Percentiles rank a stretch among this genome's conserved stretches.
Evolutionary conservation across 37 sponge, comb jelly and placozoan genomes (phyloP).

Genomic region (Geodia barretti): DNA sequence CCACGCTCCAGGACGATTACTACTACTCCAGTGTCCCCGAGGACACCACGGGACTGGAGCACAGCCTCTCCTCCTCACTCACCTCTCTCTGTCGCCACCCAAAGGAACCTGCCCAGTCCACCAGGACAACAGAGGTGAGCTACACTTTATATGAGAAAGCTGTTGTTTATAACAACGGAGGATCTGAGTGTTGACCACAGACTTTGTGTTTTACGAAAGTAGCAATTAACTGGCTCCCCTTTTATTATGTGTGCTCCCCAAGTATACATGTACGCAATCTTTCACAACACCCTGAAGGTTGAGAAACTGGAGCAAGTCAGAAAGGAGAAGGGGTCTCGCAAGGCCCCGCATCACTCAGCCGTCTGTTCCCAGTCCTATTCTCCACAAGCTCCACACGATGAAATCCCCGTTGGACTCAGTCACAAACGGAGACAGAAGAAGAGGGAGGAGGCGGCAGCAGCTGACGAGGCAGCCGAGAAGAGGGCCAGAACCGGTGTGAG

Average conservation of each 20-base stretch:
- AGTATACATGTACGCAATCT: not conserved
- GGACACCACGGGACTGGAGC: constrained; percentile 29
- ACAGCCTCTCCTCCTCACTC: constrained; percentile 51
- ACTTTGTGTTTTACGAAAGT: no score
- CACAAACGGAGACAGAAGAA: not conserved
- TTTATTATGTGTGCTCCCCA: no score
- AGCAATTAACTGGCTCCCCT: no score
- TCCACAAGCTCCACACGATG: constrained; percentile 15
- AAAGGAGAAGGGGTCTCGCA: constrained; percentile 41
- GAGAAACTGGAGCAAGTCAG: constrained; percentile 56
- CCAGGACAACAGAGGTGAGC: no score
- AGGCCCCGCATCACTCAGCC: constrained; percentile 53
- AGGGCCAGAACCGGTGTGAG: not conserved
- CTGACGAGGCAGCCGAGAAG: not conserved
- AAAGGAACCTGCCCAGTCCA: no score
- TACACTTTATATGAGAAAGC: no score
- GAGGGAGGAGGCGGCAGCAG: not conserved
- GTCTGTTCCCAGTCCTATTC: constrained; percentile 20
- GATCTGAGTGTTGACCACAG: no score
- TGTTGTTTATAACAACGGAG: no score
- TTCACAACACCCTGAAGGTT: not conserved
- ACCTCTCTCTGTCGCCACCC: constrained; percentile 21
- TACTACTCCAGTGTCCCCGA: constrained; percentile 49
- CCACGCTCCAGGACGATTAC: constrained; percentile 30
- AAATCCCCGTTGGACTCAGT: not conserved